These are phyloP conservation scores for Helobdella robusta DNA, from an alignment of 2,888 invertebrate genomes.

Conservation along the genomic window DNA sequence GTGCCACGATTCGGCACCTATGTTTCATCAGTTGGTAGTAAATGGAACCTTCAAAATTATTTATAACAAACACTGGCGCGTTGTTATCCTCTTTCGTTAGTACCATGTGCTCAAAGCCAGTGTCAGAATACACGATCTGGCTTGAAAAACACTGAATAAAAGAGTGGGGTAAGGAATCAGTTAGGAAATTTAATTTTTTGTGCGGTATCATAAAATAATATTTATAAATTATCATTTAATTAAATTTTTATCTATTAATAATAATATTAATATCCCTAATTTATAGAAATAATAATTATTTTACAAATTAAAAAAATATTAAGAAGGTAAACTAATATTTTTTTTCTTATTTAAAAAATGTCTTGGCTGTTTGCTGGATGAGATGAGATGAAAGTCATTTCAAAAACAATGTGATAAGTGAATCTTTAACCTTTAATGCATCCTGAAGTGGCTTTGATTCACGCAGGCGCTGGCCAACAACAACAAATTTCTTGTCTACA, in stretches of 20 bases:
- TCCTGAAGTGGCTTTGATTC: slow-evolving; percentile 28
- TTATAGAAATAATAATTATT: background rate
- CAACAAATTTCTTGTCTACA: slow-evolving; percentile 28
- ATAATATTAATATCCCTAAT: background rate
- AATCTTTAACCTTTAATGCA: slow-evolving; percentile 30
- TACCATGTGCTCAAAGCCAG: slow-evolving; percentile 47
- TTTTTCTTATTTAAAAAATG: no score
- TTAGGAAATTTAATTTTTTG: background rate
- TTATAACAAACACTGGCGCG: slow-evolving; percentile 64
- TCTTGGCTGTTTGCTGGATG: no score
- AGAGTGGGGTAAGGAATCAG: background rate
- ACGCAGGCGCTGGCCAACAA: slow-evolving; percentile 33
- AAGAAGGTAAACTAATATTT: no score
- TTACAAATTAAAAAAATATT: no score
- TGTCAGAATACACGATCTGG: slow-evolving; percentile 38
- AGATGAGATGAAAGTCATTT: no score
- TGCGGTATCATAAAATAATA: slow-evolving; percentile 2
- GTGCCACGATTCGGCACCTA: slow-evolving; percentile 47
- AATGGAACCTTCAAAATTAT: slow-evolving; percentile 64
- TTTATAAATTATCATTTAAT: background rate
- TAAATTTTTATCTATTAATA: background rate
- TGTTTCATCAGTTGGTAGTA: slow-evolving; percentile 57
- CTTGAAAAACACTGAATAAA: slow-evolving; percentile 15
- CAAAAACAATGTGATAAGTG: background rate
- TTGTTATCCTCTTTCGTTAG: slow-evolving; percentile 1